Evolutionary conservation across 37 sponge, comb jelly and placozoan species (phyloP).

Genomic region (Hormiphora californensis): DNA sequence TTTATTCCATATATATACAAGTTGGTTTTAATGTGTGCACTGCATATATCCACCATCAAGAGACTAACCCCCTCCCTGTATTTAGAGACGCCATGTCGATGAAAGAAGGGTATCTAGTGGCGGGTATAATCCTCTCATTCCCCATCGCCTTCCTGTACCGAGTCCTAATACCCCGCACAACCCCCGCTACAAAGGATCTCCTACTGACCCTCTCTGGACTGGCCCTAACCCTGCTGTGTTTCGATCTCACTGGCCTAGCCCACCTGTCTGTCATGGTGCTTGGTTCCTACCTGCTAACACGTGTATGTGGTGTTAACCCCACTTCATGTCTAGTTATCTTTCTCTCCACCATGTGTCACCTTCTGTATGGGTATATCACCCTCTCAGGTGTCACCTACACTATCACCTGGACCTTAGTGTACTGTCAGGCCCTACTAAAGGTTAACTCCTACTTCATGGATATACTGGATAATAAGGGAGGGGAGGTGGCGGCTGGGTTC

Average conservation of each 20-base stretch:
- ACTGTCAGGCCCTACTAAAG: conserved; percentile 3
- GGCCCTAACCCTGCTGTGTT: background rate
- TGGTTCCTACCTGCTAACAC: background rate
- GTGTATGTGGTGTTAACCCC: background rate
- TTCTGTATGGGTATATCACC: conserved; percentile 31
- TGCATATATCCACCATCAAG: no score
- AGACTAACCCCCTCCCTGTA: background rate
- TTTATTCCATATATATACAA: no score
- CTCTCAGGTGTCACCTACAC: conserved; percentile 37
- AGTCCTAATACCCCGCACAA: conserved; percentile 1
- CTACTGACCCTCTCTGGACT: conserved; percentile 20
- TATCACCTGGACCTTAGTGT: conserved; percentile 32
- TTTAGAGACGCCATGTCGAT: background rate
- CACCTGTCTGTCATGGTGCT: background rate
- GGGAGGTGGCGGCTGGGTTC: background rate
- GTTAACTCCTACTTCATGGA: background rate
- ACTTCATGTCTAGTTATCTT: background rate
- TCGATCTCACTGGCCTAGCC: background rate
- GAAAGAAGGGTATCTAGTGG: background rate
- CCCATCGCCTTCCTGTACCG: conserved; percentile 38
- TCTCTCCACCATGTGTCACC: background rate
- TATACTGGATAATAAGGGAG: background rate
- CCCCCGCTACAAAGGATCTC: conserved; percentile 1
- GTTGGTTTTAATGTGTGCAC: no score
- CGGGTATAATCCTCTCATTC: background rate